phyloP scores from a whole-genome alignment of 2,797 vertebrate genomes.

The Mormyrus hasselquistii region DNA sequence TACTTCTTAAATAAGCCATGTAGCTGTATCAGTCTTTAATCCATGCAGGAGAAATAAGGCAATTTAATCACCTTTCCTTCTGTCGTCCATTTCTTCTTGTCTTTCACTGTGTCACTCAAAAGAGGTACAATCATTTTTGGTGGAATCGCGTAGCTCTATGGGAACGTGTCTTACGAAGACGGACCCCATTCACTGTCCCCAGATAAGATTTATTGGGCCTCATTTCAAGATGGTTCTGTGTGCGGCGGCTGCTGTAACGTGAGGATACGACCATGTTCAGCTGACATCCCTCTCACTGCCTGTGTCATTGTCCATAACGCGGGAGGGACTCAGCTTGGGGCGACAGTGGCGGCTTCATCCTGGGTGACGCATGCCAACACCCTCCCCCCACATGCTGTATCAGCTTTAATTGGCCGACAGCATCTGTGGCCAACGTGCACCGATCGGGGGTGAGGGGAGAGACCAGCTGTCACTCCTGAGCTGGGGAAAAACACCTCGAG shows the following conservation, averaged over 20 bases:
- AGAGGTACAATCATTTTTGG: neutral
- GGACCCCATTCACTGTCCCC: neutral
- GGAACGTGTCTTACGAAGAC: neutral
- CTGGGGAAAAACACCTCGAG: neutral
- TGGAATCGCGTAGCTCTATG: neutral
- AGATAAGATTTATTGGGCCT: neutral
- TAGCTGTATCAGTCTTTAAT: neutral
- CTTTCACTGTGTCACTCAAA: neutral
- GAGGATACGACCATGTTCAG: neutral
- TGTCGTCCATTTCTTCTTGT: neutral
- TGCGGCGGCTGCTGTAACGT: neutral
- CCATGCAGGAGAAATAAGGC: neutral
- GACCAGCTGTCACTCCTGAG: neutral
- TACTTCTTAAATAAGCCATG: neutral
- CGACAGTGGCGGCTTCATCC: neutral
- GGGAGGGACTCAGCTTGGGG: neutral
- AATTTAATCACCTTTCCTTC: neutral
- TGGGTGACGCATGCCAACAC: neutral
- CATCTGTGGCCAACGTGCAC: neutral
- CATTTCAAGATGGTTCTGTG: neutral
- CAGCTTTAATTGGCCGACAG: neutral
- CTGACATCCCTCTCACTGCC: neutral
- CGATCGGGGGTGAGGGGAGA: neutral
- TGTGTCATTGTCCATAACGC: neutral
- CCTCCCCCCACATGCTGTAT: neutral